Conservation (phyloP, 2,113 vertebrate species). For the Mobula birostris region DNA sequence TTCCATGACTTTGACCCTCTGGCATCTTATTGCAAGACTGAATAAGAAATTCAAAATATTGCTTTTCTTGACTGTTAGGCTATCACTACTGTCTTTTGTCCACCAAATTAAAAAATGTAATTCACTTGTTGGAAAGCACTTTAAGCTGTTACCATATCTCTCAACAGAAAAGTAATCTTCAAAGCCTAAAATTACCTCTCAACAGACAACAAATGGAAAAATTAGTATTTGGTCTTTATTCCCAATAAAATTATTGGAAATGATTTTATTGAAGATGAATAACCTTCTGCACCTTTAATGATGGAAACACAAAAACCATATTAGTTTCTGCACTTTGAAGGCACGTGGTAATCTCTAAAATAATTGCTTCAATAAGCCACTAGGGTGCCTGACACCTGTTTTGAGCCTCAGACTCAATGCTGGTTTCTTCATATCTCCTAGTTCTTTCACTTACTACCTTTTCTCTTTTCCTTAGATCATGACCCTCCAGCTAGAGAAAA, state of each 20-base stretch:
- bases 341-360: not conserved
- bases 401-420: not conserved
- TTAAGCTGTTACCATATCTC: not conserved
- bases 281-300: not conserved
- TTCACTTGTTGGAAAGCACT: not conserved
- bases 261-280: too few relatives aligned
- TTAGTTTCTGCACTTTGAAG: not conserved
- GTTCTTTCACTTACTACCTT: not conserved
- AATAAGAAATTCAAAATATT: not conserved
- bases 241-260: not conserved
- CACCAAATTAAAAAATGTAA: not conserved
- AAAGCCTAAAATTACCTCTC: not conserved
- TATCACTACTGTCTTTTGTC: not conserved
- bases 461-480: not conserved
- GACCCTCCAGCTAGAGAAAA: not conserved
- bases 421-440: not conserved
- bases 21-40: not conserved
- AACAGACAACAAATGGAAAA: not conserved
- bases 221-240: not conserved
- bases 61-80: not conserved
- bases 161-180: not conserved
- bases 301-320: not conserved
- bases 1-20: not conserved
- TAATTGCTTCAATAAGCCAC: not conserved
- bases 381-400: not conserved